Conservation (phyloP, 2,113 vertebrate species). For the Callionymus lyra region DNA sequence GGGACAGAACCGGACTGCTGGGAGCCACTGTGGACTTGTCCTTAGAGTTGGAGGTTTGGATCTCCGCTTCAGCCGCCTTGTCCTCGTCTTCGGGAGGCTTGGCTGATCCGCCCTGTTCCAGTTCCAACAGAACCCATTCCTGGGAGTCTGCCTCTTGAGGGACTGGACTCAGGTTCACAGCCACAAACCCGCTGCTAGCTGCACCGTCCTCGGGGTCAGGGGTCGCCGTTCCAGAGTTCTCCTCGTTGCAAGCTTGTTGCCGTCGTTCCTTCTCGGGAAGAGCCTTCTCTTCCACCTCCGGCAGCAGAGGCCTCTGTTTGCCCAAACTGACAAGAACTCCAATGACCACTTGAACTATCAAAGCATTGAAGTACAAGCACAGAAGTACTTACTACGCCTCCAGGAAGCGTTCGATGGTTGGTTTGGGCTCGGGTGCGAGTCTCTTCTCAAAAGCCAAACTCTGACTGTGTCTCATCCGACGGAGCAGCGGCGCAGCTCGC, state of each 20-base stretch:
- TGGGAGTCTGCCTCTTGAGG: constrained; percentile 88
- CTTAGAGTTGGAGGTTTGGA: constrained; percentile 35
- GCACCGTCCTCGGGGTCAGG: constrained; percentile 80
- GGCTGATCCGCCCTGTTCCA: constrained; percentile 75
- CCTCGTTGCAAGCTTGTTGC: constrained; percentile 74
- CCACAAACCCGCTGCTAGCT: constrained; percentile 86
- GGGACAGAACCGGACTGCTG: constrained; percentile 70
- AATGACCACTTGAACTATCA: too few relatives aligned
- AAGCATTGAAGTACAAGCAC: too few relatives aligned
- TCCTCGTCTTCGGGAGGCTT: constrained; percentile 67
- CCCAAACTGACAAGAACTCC: constrained; percentile 68
- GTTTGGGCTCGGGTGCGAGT: constrained; percentile 87
- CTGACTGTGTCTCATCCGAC: constrained; percentile 87
- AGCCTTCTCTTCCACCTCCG: constrained; percentile 64
- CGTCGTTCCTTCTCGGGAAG: constrained; percentile 48
- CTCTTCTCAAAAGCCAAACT: constrained; percentile 92
- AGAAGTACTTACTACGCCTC: constrained; percentile 85
- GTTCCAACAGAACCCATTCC: constrained; percentile 95
- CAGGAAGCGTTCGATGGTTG: constrained; percentile 88
- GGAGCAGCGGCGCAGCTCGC: constrained; percentile 78
- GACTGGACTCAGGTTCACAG: constrained; percentile 84
- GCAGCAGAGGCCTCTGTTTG: constrained; percentile 75
- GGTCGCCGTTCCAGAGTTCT: constrained; percentile 68
- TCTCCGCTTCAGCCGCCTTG: constrained; percentile 39
- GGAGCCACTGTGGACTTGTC: constrained; percentile 54